A percentile compares a stretch with the other conserved stretches of the same genome.
phyloP scores from a whole-genome alignment of 2,888 invertebrate genomes.

The Parnassius glacialis region DNA sequence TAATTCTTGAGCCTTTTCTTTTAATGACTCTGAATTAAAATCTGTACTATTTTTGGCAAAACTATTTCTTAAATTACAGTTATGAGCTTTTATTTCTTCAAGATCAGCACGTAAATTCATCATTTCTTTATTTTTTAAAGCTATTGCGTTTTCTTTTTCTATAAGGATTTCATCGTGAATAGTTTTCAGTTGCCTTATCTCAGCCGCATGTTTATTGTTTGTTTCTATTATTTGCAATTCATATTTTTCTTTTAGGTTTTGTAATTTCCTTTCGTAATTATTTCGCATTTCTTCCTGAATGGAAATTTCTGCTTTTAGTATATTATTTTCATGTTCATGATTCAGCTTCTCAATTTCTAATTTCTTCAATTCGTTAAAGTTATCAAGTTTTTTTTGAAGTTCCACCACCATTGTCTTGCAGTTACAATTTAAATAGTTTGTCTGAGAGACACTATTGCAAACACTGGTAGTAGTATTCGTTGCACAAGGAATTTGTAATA shows the following conservation, averaged over 20 bases:
- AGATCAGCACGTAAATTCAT: conserved; percentile 43
- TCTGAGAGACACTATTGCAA: conserved; percentile 44
- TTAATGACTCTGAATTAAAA: conserved; percentile 40
- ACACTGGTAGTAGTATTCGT: conserved; percentile 43
- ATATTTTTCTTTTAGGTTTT: conserved; percentile 47
- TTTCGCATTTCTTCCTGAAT: conserved; percentile 49
- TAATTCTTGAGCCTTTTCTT: conserved; percentile 47
- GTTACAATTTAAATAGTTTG: conserved; percentile 51
- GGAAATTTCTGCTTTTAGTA: conserved; percentile 47
- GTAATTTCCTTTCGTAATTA: conserved; percentile 51
- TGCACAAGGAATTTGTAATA: conserved; percentile 39
- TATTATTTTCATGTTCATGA: conserved; percentile 54
- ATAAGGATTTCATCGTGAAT: conserved; percentile 43
- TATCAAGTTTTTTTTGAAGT: conserved; percentile 49
- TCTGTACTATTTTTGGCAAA: conserved; percentile 47
- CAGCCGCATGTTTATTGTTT: conserved; percentile 36
- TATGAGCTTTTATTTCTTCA: conserved; percentile 52
- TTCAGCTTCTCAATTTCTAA: conserved; percentile 58
- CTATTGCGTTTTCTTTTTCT: conserved; percentile 51
- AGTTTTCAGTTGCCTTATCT: conserved; percentile 39
- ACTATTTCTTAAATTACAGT: conserved; percentile 47
- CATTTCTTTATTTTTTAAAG: conserved; percentile 55
- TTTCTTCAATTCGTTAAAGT: conserved; percentile 49
- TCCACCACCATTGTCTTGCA: conserved; percentile 37
- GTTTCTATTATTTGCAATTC: conserved; percentile 48